These are phyloP conservation scores for Teleogryllus oceanicus DNA, from an alignment of 2,888 invertebrate species.

Conservation along the genomic window DNA sequence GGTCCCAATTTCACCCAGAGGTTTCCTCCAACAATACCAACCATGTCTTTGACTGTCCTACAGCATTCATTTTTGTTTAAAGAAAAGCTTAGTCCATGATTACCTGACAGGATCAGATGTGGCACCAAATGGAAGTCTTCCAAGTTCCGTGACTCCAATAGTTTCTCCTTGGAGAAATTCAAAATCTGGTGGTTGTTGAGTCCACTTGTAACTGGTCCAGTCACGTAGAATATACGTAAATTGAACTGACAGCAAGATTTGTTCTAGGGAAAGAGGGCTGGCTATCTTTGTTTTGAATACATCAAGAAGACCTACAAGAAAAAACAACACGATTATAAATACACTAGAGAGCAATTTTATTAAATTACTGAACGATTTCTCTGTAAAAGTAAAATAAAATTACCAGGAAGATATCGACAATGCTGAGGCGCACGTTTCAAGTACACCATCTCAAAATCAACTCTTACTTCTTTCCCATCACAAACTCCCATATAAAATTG, in stretches of 20 bases:
- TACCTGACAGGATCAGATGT: slow-evolving; percentile 69
- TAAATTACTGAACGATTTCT: not conserved
- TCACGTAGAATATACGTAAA: slow-evolving; percentile 69
- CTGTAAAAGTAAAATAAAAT: slow-evolving; percentile 11
- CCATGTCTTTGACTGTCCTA: not conserved
- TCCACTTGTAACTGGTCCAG: slow-evolving; percentile 60
- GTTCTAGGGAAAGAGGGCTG: slow-evolving; percentile 53
- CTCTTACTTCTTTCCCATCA: slow-evolving; percentile 69
- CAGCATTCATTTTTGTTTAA: not conserved
- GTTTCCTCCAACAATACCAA: too few species aligned
- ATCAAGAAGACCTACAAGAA: slow-evolving; percentile 61
- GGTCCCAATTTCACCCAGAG: too few species aligned
- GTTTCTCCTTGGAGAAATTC: slow-evolving; percentile 56
- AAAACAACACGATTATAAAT: not conserved
- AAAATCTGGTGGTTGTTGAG: slow-evolving; percentile 56
- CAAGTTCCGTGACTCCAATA: slow-evolving; percentile 52
- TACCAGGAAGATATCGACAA: slow-evolving; percentile 75
- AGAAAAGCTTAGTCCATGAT: slow-evolving; percentile 21
- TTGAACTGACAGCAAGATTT: slow-evolving; percentile 68
- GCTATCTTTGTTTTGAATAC: slow-evolving; percentile 86
- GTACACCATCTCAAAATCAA: slow-evolving; percentile 88
- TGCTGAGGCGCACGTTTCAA: slow-evolving; percentile 74
- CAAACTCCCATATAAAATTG: slow-evolving; percentile 76
- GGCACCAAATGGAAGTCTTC: slow-evolving; percentile 78
- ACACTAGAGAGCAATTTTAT: not conserved